Evolutionary conservation across 2,888 invertebrate genomes (phyloP).

Genomic region (Phortica okadai): DNA sequence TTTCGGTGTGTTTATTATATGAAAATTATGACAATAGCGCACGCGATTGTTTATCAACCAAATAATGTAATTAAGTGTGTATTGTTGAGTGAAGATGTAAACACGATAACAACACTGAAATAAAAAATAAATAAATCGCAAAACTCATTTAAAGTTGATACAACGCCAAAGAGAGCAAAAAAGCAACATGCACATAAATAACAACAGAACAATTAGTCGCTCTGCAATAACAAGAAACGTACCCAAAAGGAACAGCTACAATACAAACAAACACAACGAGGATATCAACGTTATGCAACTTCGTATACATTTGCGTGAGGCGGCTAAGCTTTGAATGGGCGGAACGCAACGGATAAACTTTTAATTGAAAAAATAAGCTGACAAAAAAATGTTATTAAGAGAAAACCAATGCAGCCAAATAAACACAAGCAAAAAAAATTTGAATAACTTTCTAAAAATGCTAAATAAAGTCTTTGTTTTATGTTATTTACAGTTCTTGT

Average conservation of each 20-base stretch:
- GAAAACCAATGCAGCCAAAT: too few relatives aligned
- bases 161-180: neutral
- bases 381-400: neutral
- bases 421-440: neutral
- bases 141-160: neutral
- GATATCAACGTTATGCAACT: neutral
- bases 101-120: neutral
- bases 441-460: too few relatives aligned
- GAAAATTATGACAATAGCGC: too few relatives aligned
- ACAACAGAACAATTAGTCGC: neutral
- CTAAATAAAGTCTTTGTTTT: too few relatives aligned
- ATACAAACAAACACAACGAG: neutral
- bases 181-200: neutral
- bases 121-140: neutral
- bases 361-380: slow-evolving; percentile 9
- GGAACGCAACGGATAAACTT: neutral
- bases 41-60: too few relatives aligned
- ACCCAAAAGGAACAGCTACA: neutral
- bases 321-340: neutral
- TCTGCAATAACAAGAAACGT: neutral
- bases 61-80: too few relatives aligned
- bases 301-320: neutral
- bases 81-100: too few relatives aligned
- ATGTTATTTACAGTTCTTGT: too few relatives aligned
- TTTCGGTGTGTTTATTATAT: too few relatives aligned